Evolutionary conservation across 2,888 invertebrate species (phyloP).

Genomic region (Taphrorychus bicolor): DNA sequence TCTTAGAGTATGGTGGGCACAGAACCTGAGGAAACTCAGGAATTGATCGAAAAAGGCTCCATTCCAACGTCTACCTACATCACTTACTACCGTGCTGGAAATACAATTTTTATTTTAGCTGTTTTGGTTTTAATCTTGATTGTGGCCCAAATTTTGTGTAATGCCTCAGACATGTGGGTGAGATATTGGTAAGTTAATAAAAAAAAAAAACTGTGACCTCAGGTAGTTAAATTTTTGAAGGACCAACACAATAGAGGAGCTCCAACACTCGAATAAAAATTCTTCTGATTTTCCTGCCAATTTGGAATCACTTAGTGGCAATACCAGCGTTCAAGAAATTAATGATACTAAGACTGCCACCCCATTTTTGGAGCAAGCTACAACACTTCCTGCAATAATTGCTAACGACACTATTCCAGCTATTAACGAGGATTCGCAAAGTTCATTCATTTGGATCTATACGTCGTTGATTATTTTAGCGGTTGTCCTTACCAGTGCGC

Average conservation of each 20-base stretch:
- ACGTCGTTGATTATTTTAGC: constrained; percentile 27
- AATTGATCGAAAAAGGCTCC: constrained; percentile 70
- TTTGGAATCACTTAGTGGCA: background rate
- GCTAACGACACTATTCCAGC: background rate
- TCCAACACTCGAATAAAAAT: background rate
- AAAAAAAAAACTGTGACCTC: background rate
- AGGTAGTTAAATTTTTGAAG: background rate
- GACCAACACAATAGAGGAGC: constrained; percentile 39
- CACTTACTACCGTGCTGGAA: constrained; percentile 75
- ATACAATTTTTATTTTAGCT: constrained; percentile 64
- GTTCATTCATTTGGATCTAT: constrained; percentile 29
- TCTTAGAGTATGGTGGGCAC: constrained; percentile 43
- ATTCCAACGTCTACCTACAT: constrained; percentile 69
- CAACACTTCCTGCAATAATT: background rate
- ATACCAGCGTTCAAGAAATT: background rate
- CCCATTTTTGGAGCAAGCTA: background rate
- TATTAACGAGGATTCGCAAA: background rate
- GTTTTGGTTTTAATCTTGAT: constrained; percentile 66
- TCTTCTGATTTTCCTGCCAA: background rate
- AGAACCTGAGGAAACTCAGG: constrained; percentile 67
- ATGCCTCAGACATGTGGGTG: constrained; percentile 80
- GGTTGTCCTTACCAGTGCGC: constrained; percentile 29
- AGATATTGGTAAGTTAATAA: constrained; percentile 70
- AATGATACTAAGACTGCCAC: background rate
- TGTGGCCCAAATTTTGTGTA: constrained; percentile 73